These are phyloP conservation scores for Pangasius macronema DNA, from an alignment of 2,797 vertebrate species.

Conservation along the genomic window DNA sequence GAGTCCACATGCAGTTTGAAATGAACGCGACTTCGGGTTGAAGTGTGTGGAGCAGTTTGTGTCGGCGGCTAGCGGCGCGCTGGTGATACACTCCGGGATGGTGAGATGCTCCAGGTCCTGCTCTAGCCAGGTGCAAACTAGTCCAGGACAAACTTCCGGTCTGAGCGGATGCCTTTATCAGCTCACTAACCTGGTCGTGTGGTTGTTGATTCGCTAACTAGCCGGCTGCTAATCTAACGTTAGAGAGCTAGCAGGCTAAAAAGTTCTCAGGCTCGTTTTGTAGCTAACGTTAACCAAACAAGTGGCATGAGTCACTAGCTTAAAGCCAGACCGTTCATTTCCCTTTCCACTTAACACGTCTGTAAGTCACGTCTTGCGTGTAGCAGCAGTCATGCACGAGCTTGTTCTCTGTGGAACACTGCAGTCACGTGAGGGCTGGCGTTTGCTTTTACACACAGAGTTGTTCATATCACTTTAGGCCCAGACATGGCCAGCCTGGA, in stretches of 20 bases:
- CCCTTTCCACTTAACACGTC: not conserved
- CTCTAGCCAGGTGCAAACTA: not conserved
- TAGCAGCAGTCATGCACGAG: not conserved
- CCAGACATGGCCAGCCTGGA: not conserved
- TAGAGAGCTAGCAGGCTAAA: slow-evolving; percentile 7
- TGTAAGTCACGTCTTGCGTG: not conserved
- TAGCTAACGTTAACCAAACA: slow-evolving; percentile 5
- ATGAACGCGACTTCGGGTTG: too few species aligned
- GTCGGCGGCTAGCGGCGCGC: slow-evolving; percentile 28
- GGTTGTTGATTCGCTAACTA: not conserved
- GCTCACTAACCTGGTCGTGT: not conserved
- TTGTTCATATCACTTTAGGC: not conserved
- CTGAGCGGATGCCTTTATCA: not conserved
- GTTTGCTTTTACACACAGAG: not conserved
- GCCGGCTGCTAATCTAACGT: not conserved
- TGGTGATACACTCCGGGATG: slow-evolving; percentile 28
- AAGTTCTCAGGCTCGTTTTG: not conserved
- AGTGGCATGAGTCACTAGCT: not conserved
- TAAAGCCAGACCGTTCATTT: not conserved
- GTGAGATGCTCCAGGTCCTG: not conserved
- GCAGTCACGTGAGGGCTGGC: too few species aligned
- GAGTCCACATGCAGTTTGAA: not conserved
- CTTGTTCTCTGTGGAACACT: fast-evolving
- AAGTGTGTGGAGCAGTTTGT: not conserved
- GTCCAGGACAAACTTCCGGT: not conserved